Evolutionary conservation across 2,888 invertebrate species (phyloP), one percentile per base, ranked within the genome.

Genomic region (Thereva nobilitata): DNA sequence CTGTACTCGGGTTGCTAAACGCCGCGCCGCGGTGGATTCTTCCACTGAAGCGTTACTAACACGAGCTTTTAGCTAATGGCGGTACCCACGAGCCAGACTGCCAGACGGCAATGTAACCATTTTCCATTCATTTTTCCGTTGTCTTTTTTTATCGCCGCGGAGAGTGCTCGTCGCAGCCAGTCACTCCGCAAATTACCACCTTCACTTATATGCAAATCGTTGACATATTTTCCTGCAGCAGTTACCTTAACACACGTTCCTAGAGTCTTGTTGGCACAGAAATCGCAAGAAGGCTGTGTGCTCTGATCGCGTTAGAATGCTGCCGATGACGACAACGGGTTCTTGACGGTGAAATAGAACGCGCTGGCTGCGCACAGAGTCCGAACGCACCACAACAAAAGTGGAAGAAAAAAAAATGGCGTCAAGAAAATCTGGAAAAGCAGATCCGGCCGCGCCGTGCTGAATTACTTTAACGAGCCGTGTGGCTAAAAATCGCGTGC

Each of bases 161-260:
- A 23, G 23, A 23, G 23, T 23, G 23, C 23, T 23, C 23, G 23
- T 23, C 23, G 23, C 41, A 53, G 41, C 53, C 52, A 64, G 64
- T 53, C 64, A 64, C 53, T 64, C 23, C 64, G 42, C 37, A 44
- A 53, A 64, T 64, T 64, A 50, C 56, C 66, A 69, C 69, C 69
- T 69, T 69, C 69, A 69, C 67, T 67, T 61, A 67, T 69, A 69
- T 69, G 69, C 69, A 69, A 69, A 69, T 69, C 57, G 50, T 53
- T 66, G 66, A 66, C 66, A 66, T 53, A 66, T 64, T 64, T 64
- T 47, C 64, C 64, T 64, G 53, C 53, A 64, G 64, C 53, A 54
- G 53, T 44, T 53, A 50, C 53, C 42, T 10, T 53, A 61, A 50
- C 61, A 23, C 23, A 50, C 50, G 61, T 61, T 61, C 61, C 50